Base-by-base conservation (phyloP, 2,888 invertebrate genomes). In the Troides aeacus region DNA sequence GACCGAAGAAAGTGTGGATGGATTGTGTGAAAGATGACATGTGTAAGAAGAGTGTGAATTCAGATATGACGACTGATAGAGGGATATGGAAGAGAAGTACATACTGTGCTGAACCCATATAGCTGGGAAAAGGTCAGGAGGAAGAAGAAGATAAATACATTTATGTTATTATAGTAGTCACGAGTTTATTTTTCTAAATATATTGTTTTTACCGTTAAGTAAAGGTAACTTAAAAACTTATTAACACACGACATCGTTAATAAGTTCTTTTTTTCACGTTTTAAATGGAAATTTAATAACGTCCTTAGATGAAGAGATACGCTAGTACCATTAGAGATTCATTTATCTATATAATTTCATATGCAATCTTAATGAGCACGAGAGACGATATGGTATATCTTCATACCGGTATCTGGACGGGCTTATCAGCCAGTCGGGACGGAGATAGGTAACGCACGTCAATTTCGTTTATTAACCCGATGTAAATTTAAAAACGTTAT, bases 291-390 rank as follows among this genome's bases (percentile, higher is more conserved):
- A 66, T 66, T 69, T 58, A 46, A 46, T n/a, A n/a, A 66, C 61
- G n/a, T 62, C 59, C 63, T 70, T 53, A 70, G 70, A 70, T 63
- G 66, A 62, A 66, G 57, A 61, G 65, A 70, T 63, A 70, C 46
- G 61, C 15, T 42, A 68, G 53, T 53, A 8, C 62, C 50, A 59
- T 70, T 66, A 39, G 24, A 30, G 62, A 59, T 17, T 62, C 59
- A 62, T 69, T 66, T 62, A 62, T 69, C 65, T 69, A 66, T 39
- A 70, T 53, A 63, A 67, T 70, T 64, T 70, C 39, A 70, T 63
- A 66, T 70, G 63, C 58, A 70, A 70, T 66, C 70, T 70, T 63
- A 70, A 70, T 66, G 62, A 66, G 59, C 21, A 50, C 23, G 5
- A 4, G 21, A 46, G 50, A 36, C 61, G 69, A 65, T 69, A 66